phyloP scores from a whole-genome alignment of 2,113 vertebrate species.

The Cryptomyrus ogoouensis region DNA sequence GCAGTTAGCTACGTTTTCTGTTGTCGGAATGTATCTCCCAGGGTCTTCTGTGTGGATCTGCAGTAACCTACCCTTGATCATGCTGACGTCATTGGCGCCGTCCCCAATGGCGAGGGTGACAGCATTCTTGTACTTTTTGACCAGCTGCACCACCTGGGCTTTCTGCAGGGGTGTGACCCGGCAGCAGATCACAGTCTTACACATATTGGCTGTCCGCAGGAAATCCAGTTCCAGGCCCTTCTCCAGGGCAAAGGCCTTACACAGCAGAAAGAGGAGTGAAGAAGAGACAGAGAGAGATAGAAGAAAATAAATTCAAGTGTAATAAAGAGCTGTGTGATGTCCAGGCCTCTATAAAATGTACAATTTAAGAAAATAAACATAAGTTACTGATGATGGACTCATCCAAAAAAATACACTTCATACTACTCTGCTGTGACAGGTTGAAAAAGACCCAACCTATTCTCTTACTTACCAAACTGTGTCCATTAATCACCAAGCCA shows the following conservation, averaged over 20 bases:
- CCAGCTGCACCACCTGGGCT: conserved; percentile 87
- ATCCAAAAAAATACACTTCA: not conserved
- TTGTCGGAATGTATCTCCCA: not conserved
- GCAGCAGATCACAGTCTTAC: conserved; percentile 88
- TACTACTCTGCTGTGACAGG: not conserved
- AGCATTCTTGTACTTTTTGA: conserved; percentile 85
- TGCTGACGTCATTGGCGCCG: conserved; percentile 89
- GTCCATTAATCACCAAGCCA: conserved; percentile 66
- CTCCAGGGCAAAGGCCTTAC: conserved; percentile 77
- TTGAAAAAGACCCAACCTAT: not conserved
- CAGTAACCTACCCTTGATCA: conserved; percentile 79
- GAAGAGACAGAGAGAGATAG: not conserved
- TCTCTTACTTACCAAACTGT: conserved; percentile 62
- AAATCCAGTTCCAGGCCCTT: conserved; percentile 73
- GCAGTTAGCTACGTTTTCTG: not conserved
- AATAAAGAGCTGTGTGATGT: not conserved
- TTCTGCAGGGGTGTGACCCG: conserved; percentile 91
- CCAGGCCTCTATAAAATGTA: not conserved
- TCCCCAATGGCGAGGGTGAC: conserved; percentile 90
- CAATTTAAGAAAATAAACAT: not conserved
- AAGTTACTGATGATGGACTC: not conserved
- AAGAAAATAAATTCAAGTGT: not conserved
- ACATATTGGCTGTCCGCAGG: conserved; percentile 78
- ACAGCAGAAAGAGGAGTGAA: not conserved
- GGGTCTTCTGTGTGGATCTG: not conserved